A percentile compares a stretch with the other conserved stretches of the same genome.
Evolutionary conservation across 1,140 invertebrate species (phyloP).

Genomic region (Marisa cornuarietis): DNA sequence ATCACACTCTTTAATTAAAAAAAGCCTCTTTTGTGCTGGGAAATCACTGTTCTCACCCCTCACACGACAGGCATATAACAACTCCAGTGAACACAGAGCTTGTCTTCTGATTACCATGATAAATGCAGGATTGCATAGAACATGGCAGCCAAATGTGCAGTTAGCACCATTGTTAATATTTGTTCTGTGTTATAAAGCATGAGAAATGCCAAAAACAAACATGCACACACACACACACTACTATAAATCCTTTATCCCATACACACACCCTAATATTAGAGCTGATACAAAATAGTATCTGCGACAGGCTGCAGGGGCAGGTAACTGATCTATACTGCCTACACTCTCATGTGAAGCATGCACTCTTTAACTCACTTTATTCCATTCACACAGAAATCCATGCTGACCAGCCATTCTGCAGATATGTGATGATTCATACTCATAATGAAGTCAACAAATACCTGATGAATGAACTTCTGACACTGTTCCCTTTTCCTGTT

Average conservation of each 20-base stretch:
- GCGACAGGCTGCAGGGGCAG: slow-evolving; percentile 5
- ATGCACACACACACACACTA: not conserved
- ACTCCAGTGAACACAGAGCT: slow-evolving; percentile 19
- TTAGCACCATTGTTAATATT: slow-evolving; percentile 24
- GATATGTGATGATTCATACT: slow-evolving; percentile 22
- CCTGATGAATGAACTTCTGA: slow-evolving; percentile 3
- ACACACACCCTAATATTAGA: no score
- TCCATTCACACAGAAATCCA: slow-evolving; percentile 1
- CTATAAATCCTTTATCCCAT: not conserved
- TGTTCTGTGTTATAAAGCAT: slow-evolving; percentile 19
- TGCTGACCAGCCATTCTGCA: slow-evolving; percentile 22
- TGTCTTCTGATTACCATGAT: slow-evolving; percentile 13
- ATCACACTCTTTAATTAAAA: no score
- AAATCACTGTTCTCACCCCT: no score
- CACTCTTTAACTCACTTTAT: not conserved
- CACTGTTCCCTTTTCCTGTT: not conserved
- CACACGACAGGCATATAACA: no score
- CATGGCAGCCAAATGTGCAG: slow-evolving; percentile 18
- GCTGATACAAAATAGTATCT: not conserved
- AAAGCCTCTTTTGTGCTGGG: no score
- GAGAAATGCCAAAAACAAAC: no score
- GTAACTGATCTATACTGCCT: not conserved
- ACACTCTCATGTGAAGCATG: not conserved
- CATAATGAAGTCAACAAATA: not conserved
- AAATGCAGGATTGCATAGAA: slow-evolving; percentile 25